phyloP scores from a whole-genome alignment of 2,797 vertebrate species.

The Acomys russatus region DNA sequence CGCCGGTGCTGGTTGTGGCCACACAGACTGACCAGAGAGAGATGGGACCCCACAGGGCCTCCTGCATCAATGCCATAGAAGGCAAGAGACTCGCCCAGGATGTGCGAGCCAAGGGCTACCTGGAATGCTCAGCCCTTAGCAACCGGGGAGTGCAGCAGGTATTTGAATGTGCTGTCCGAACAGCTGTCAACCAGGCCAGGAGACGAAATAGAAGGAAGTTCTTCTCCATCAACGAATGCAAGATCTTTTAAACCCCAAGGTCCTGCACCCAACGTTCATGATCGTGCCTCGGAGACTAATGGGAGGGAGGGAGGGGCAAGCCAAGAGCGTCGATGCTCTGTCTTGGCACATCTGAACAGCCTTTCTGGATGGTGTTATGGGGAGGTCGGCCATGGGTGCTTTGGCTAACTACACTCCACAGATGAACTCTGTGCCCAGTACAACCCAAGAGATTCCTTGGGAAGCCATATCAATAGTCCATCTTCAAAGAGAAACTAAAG shows the following conservation, averaged over 20 bases:
- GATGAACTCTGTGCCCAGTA: background rate
- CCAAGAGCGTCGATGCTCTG: background rate
- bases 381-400: background rate
- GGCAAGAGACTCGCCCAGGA: slow-evolving; percentile 95
- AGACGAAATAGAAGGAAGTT: slow-evolving; percentile 91
- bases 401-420: background rate
- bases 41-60: slow-evolving; percentile 89
- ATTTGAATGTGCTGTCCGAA: slow-evolving; percentile 96
- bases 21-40: slow-evolving; percentile 98
- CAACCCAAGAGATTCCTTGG: background rate
- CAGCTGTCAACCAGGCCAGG: slow-evolving; percentile 93
- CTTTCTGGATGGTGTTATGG: background rate
- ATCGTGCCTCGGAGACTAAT: background rate
- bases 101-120: slow-evolving; percentile 95
- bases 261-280: background rate
- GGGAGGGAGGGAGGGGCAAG: background rate
- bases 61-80: slow-evolving; percentile 91
- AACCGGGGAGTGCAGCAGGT: slow-evolving; percentile 98
- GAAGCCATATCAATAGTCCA: background rate
- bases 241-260: slow-evolving; percentile 88
- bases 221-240: slow-evolving; percentile 95
- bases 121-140: slow-evolving; percentile 97
- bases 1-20: slow-evolving; percentile 96
- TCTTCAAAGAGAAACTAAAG: slow-evolving; percentile 35
- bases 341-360: background rate